phyloP scores from a whole-genome alignment of 1,140 invertebrate species.

The Drosophila fuyamai region DNA sequence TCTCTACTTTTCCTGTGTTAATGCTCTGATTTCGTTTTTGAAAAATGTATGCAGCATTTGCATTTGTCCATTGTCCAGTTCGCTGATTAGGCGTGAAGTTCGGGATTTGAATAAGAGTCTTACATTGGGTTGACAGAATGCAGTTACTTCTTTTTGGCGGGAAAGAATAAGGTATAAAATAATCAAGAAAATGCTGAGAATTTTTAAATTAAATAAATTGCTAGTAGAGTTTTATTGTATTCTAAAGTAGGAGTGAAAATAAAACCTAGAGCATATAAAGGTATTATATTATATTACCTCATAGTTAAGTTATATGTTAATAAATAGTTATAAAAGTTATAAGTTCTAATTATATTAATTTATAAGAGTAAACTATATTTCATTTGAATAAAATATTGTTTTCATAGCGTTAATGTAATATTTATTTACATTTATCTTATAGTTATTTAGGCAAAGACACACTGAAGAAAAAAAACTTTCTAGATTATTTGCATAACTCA shows the following conservation, averaged over 20 bases:
- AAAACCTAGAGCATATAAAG: no score
- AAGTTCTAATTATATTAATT: no score
- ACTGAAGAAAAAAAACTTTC: neutral
- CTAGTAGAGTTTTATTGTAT: no score
- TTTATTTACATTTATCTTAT: neutral
- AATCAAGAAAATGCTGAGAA: constrained; percentile 3
- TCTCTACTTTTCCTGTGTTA: constrained; percentile 50
- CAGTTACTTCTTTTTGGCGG: constrained; percentile 57
- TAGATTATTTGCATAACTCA: neutral
- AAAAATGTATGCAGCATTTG: constrained; percentile 62
- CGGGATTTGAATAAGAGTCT: constrained; percentile 68
- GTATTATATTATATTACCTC: no score
- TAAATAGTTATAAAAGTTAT: no score
- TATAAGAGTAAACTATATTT: no score
- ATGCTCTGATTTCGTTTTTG: constrained; percentile 67
- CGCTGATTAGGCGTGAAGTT: constrained; percentile 79
- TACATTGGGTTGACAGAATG: constrained; percentile 27
- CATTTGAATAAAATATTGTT: no score
- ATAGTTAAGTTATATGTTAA: no score
- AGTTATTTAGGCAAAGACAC: neutral
- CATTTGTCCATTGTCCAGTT: constrained; percentile 64
- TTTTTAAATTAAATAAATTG: neutral
- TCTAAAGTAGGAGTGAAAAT: no score
- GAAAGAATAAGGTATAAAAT: constrained; percentile 28
- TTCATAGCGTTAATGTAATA: neutral